phyloP scores from a whole-genome alignment of 2,113 vertebrate species.

The Arvicanthis niloticus region DNA sequence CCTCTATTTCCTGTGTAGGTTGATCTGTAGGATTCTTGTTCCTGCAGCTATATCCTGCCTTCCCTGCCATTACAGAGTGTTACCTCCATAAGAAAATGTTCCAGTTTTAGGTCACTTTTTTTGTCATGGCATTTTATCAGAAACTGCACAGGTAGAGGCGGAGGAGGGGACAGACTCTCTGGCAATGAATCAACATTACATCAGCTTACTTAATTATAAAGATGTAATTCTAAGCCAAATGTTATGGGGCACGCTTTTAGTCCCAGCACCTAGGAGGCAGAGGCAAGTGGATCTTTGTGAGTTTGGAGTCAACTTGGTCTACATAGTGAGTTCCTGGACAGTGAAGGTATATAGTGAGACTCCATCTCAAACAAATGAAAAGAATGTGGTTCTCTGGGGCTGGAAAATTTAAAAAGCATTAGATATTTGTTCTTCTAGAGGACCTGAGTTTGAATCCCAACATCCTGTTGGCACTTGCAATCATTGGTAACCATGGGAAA shows the following conservation, averaged over 20 bases:
- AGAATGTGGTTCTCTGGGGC: neutral
- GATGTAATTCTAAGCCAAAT: constrained; percentile 1
- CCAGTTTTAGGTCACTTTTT: neutral
- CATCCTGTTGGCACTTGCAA: neutral
- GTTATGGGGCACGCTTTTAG: neutral
- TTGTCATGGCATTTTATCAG: no score
- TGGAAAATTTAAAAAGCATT: neutral
- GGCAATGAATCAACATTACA: constrained; percentile 1
- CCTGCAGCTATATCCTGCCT: neutral
- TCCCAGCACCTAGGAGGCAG: neutral
- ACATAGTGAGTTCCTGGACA: neutral
- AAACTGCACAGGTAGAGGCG: neutral
- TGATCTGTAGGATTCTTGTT: neutral
- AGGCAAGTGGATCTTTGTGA: neutral
- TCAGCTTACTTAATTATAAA: neutral
- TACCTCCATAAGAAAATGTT: no score
- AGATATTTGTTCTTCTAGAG: neutral
- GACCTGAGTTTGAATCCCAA: neutral
- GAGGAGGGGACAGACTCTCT: neutral
- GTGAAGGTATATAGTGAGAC: neutral
- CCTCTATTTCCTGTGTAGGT: neutral
- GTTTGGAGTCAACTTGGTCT: neutral
- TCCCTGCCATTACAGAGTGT: neutral
- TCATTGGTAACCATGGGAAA: neutral
- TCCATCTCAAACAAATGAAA: neutral